These are phyloP conservation scores for Zingel zingel DNA, from an alignment of 2,113 vertebrate genomes.

Conservation along the genomic window DNA sequence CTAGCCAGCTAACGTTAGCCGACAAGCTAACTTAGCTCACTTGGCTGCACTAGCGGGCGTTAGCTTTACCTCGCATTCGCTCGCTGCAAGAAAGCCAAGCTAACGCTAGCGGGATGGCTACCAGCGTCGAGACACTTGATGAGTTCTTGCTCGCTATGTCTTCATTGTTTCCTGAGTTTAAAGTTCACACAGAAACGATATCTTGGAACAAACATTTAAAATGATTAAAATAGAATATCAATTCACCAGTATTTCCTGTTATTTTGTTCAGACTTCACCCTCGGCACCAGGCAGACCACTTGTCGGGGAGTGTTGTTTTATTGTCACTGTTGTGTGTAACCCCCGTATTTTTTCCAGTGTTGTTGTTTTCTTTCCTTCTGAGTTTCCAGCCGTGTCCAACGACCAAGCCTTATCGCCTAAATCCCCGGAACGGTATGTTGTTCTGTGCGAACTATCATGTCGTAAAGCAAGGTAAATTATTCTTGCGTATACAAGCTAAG, in stretches of 20 bases:
- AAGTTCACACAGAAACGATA: slow-evolving; percentile 66
- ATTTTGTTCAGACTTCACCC: slow-evolving; percentile 61
- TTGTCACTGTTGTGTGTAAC: slow-evolving; percentile 86
- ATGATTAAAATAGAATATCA: slow-evolving; percentile 14
- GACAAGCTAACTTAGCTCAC: slow-evolving; percentile 75
- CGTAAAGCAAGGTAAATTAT: slow-evolving; percentile 45
- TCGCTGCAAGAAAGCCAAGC: slow-evolving; percentile 53
- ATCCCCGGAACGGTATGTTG: slow-evolving; percentile 20
- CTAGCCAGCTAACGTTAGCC: slow-evolving; percentile 76
- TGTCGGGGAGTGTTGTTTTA: slow-evolving; percentile 84
- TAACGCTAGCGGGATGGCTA: slow-evolving; percentile 74
- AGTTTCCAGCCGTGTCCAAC: slow-evolving; percentile 74
- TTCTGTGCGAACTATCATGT: slow-evolving; percentile 26
- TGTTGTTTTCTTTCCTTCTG: slow-evolving; percentile 80
- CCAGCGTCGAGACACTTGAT: slow-evolving; percentile 78
- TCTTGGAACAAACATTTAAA: slow-evolving; percentile 25
- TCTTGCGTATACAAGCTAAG: slow-evolving; percentile 55
- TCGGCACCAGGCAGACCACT: slow-evolving; percentile 76
- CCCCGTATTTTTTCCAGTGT: slow-evolving; percentile 77
- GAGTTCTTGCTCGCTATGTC: slow-evolving; percentile 79
- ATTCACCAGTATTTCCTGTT: slow-evolving; percentile 32
- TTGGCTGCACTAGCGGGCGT: slow-evolving; percentile 59
- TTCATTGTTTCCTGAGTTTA: slow-evolving; percentile 85
- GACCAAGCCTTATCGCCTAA: slow-evolving; percentile 34
- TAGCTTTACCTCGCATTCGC: slow-evolving; percentile 69